A percentile compares a stretch with the other conserved stretches of the same genome.
Conservation (phyloP, 2,113 vertebrate species). For the Etheostoma spectabile region DNA sequence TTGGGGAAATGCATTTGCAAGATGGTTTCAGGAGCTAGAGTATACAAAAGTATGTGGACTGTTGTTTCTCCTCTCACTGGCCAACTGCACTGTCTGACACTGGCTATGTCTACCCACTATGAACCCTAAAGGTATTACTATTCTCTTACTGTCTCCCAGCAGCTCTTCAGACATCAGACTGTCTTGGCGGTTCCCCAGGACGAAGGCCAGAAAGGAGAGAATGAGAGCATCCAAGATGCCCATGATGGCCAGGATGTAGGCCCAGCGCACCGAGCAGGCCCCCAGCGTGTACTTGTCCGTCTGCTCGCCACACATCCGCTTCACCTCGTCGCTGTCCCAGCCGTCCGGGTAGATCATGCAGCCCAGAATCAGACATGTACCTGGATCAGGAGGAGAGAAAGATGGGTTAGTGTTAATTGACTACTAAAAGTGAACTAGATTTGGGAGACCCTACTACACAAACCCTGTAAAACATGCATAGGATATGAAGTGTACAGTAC, state of each 20-base stretch:
- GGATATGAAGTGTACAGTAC: not conserved
- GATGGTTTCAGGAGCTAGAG: not conserved
- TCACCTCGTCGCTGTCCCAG: conserved; percentile 99
- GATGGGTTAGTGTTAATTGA: conserved; percentile 2
- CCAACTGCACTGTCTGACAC: not conserved
- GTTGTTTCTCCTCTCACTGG: not conserved
- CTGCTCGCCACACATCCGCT: conserved; percentile 97
- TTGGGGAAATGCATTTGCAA: not conserved
- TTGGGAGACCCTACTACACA: not conserved
- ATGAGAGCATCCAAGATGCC: conserved; percentile 95
- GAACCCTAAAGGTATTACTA: not conserved
- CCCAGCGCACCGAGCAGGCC: conserved; percentile 89
- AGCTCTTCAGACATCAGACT: conserved; percentile 97
- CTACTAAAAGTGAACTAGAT: not conserved
- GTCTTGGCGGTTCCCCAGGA: conserved; percentile 96
- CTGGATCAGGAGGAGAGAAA: conserved; percentile 78
- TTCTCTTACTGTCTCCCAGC: conserved; percentile 94
- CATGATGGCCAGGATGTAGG: conserved; percentile 98
- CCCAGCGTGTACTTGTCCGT: conserved; percentile 99
- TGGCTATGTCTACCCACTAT: not conserved
- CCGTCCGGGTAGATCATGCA: conserved; percentile 99
- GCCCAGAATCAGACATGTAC: conserved; percentile 95
- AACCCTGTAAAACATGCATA: not conserved
- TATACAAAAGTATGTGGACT: not conserved
- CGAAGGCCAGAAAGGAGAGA: conserved; percentile 86